Conservation (phyloP, 92 coral and sea anemone genomes). For the Paramuricea clavata region DNA sequence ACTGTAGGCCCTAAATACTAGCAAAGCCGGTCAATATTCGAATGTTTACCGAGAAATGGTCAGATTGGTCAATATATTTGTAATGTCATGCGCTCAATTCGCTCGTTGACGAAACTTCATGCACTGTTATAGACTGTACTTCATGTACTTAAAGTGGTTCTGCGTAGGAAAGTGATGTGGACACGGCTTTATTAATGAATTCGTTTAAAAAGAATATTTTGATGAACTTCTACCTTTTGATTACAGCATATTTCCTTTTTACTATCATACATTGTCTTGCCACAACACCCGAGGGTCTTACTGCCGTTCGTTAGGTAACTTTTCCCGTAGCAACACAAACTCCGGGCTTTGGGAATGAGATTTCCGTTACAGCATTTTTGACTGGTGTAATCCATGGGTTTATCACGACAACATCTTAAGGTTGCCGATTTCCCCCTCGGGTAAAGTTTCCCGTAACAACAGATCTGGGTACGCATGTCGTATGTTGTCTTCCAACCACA, state of each 20-base stretch:
- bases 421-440: not conserved
- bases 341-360: not conserved
- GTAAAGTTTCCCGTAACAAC: not conserved
- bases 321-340: not conserved
- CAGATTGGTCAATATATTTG: no score
- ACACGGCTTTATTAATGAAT: no score
- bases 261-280: not conserved
- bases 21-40: no score
- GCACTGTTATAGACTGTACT: no score
- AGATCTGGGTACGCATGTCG: not conserved
- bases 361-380: not conserved
- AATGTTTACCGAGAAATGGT: no score
- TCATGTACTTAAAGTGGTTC: no score
- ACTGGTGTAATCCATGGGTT: not conserved
- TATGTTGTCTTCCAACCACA: not conserved
- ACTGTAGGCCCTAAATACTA: no score
- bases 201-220: not conserved
- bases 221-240: not conserved
- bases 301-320: not conserved
- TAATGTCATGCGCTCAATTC: no score
- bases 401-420: not conserved
- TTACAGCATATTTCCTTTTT: not conserved
- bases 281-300: constrained; percentile 9
- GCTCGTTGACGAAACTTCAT: no score
- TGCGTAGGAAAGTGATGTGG: no score